Conservation (phyloP, 2,113 vertebrate species). For the Mohoua ochrocephala region DNA sequence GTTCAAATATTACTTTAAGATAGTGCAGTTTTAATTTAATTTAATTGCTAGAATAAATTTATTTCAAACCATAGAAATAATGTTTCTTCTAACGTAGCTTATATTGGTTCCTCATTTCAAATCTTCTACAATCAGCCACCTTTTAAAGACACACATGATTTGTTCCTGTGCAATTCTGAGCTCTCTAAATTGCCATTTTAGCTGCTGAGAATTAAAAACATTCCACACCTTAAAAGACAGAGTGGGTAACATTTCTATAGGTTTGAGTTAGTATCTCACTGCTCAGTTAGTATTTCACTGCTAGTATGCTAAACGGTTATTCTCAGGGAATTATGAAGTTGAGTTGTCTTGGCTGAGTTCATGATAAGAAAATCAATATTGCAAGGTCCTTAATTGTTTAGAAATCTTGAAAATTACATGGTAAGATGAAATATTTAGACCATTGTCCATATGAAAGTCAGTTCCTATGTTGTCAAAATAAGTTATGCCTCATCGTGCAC, state of each 20-base stretch:
- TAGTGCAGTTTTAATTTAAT: background rate
- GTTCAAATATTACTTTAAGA: background rate
- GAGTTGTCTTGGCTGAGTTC: background rate
- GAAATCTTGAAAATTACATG: background rate
- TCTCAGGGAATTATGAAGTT: background rate
- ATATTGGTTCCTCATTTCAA: background rate
- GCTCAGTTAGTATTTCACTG: no score
- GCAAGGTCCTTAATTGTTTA: background rate
- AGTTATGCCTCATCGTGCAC: background rate
- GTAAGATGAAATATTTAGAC: background rate
- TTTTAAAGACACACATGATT: background rate
- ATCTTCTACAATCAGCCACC: background rate
- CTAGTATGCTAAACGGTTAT: background rate
- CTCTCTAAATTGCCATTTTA: background rate
- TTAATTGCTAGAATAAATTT: background rate
- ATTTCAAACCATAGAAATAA: background rate
- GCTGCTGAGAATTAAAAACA: background rate
- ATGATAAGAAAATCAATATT: background rate
- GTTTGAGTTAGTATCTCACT: no score
- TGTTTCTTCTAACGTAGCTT: background rate
- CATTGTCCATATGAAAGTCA: background rate
- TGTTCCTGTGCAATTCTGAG: background rate
- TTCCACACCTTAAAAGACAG: rapidly evolving
- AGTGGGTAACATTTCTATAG: background rate
- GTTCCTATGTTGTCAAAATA: background rate